Base-by-base conservation (phyloP, 2,888 invertebrate genomes). In the Empis stercorea region DNA sequence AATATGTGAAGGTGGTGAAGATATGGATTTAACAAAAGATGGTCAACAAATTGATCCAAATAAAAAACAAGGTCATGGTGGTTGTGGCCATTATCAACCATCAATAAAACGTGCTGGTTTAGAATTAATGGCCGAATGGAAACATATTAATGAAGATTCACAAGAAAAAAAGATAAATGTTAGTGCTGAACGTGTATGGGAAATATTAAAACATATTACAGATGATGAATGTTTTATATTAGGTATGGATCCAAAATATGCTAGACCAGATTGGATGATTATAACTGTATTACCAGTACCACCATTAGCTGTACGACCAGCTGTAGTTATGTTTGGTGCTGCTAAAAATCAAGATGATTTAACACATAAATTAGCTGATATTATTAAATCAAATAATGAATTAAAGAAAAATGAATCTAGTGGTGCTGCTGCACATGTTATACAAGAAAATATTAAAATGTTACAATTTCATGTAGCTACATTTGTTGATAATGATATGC, bases 261-360 rank as follows among this genome's bases (percentile, higher is more conserved):
- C 97, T 0, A 78, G 99, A 44, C 99, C 99, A 7, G 99, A 99
- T 73, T 99, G 99, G 97, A 97, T 99, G 97, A 86, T 99, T 54
- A 79, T 94, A 7, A 96, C 97, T 3, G 95, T 95, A 11, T 68
- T 99, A 50, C 99, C 99, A 0, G 99, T 99, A 0, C 96, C 99
- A 1, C 99, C 99, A 4, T 71, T 99, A 20, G 81, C 89, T 2
- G 97, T 99, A 0, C 78, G 99, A 53, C 99, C 99, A 0, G 96
- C 99, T 45, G 97, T 99, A 6, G 93, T 97, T 10, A 99, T 97
- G 91, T 68, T 68, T 48, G 99, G 99, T n/a, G 91, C 96, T 1
- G 97, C 97, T 0, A 86, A 92, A 65, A 99, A 97, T 78, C 84
- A 95, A 72, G 99, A 99, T 64, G 99, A 99, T 77, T 79, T 99